Conservation (phyloP, 2,888 invertebrate species). For the Lasioglossum leucozonium region DNA sequence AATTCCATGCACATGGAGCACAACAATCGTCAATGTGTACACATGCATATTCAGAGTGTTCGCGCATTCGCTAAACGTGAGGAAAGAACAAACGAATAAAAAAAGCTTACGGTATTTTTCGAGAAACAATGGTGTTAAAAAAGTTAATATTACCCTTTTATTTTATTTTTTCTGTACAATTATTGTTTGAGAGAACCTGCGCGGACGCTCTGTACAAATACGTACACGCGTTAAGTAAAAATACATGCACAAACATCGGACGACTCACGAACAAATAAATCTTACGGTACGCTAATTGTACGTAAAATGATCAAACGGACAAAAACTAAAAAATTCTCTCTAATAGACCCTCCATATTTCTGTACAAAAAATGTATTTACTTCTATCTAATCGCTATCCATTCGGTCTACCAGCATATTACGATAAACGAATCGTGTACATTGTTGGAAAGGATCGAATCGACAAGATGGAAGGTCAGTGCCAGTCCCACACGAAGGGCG, state of each 20-base stretch:
- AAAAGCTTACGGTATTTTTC: not conserved
- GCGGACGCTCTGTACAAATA: constrained; percentile 4
- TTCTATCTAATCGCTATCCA: constrained; percentile 58
- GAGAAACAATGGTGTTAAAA: not conserved
- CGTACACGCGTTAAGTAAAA: constrained; percentile 29
- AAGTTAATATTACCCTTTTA: not conserved
- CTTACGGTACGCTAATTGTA: constrained; percentile 26
- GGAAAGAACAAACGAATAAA: not conserved
- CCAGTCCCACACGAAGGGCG: constrained; percentile 60
- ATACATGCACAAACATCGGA: constrained; percentile 22
- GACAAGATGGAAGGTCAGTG: constrained; percentile 61
- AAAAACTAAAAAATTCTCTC: constrained; percentile 32
- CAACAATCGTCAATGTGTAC: not conserved
- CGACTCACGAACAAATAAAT: constrained; percentile 20
- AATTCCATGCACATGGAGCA: constrained; percentile 34
- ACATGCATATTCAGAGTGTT: not conserved
- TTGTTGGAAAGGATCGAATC: constrained; percentile 44
- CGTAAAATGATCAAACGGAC: constrained; percentile 24
- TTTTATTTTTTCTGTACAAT: not conserved
- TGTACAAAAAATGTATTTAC: constrained; percentile 63
- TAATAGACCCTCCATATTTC: constrained; percentile 65
- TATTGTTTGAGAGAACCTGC: not conserved
- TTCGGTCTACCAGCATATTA: constrained; percentile 47
- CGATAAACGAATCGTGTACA: constrained; percentile 41
- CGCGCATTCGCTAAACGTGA: not conserved